Base-by-base conservation (phyloP, 2,113 vertebrate species). In the Antennarius striatus region DNA sequence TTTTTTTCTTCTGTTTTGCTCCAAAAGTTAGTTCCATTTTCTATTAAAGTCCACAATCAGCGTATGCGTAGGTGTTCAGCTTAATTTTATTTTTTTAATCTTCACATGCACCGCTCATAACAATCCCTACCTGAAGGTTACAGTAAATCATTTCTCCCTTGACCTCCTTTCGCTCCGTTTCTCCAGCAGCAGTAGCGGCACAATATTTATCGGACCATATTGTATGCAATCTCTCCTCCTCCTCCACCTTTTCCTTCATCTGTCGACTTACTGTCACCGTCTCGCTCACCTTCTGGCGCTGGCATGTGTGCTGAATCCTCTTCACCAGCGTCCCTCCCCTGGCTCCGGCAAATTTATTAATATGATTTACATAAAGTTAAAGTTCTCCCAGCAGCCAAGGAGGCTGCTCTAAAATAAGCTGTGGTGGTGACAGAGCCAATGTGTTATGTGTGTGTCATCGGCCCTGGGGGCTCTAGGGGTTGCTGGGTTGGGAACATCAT, bases 281-380 rank as follows among this genome's bases (percentile, higher is more conserved):
- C 75, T 51, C 45, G 48, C 84, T 90, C 90, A 83, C 92, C 89
- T 89, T 85, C 80, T 78, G 64, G 61, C 57, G 57, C 62, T 62
- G 63, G 75, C 73, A 79, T 76, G 82, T 73, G 74, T 68, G 67
- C 78, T 55, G 56, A 85, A 89, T 81, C 89, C 85, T 89, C 77
- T 70, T 56, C 75, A 49, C 63, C 55, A 50, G 56, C 46, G 79
- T 73, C 69, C 50, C 22, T 6, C 49, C 46, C 32, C 63, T 22
- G 13, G 71, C 65, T 22, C 59, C 30, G 3, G 54, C 76, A 92
- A 89, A 94, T 92, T 75, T 90, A 93, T 93, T 93, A 91, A 91
- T 91, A 92, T 87, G 87, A 93, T 93, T 94, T 92, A 92, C 90
- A 93, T 92, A 92, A 91, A 91, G 91, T 83, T 87, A 86, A 88